Evolutionary conservation across 2,797 vertebrate genomes (phyloP).

Genomic region (Alosa sapidissima): DNA sequence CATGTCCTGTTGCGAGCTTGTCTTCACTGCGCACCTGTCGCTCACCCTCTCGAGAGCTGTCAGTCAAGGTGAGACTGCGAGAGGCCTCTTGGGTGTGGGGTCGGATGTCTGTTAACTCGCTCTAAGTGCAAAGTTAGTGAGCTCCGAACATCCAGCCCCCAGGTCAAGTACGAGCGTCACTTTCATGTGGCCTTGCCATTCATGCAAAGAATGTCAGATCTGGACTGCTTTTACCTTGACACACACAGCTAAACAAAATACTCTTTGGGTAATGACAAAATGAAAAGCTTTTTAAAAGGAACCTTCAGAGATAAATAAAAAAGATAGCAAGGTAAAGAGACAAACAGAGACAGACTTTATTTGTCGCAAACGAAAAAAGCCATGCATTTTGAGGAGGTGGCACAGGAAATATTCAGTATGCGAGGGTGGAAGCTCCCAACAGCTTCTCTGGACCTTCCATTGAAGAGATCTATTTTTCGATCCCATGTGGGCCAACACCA

Average conservation of each 20-base stretch:
- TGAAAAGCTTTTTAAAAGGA: neutral
- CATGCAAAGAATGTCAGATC: neutral
- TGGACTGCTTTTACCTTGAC: neutral
- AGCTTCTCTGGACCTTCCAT: neutral
- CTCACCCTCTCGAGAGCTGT: neutral
- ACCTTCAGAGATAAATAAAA: neutral
- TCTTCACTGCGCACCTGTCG: neutral
- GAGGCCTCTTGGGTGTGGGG: neutral
- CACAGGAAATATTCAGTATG: slow-evolving; percentile 1
- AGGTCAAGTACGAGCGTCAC: neutral
- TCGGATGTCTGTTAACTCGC: neutral
- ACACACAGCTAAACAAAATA: neutral
- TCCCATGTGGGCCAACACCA: slow-evolving; percentile 6
- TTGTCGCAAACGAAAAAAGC: neutral
- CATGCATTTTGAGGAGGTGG: slow-evolving; percentile 16
- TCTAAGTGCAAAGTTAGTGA: neutral
- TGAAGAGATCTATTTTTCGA: slow-evolving; percentile 11
- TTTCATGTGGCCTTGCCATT: neutral
- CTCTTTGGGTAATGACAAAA: neutral
- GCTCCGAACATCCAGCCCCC: neutral
- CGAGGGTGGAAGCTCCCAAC: neutral
- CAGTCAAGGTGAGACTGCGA: neutral
- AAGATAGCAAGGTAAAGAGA: neutral
- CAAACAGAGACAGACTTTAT: neutral
- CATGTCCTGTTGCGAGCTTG: neutral